Conservation (phyloP, 53 echinoderm and acorn worm species). For the Crossaster papposus region DNA sequence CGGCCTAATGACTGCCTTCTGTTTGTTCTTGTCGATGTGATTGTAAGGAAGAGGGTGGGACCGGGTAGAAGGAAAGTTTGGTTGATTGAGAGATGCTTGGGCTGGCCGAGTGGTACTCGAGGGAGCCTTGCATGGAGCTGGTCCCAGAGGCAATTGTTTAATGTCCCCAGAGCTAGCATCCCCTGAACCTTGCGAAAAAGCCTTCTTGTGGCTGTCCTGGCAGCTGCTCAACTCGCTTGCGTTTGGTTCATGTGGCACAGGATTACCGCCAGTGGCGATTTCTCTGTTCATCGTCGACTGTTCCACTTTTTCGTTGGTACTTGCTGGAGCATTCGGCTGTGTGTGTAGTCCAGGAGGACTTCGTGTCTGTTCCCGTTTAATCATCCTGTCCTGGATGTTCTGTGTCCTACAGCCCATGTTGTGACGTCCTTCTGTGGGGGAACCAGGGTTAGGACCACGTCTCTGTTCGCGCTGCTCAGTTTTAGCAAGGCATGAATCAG, state of each 20-base stretch:
- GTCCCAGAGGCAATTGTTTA: neutral
- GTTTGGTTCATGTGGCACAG: neutral
- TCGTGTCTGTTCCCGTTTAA: constrained; percentile 5
- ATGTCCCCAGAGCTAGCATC: neutral
- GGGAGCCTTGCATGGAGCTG: neutral
- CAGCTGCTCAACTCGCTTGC: neutral
- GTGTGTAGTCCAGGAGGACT: constrained; percentile 6
- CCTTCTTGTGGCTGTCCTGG: neutral
- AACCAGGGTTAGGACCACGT: neutral
- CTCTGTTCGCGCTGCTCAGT: neutral
- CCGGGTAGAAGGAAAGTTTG: neutral
- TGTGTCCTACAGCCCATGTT: neutral
- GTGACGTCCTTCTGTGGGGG: neutral
- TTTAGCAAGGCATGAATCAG: neutral
- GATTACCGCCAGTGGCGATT: neutral
- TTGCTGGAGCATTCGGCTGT: neutral
- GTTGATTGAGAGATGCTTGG: neutral
- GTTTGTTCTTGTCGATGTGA: constrained; percentile 20
- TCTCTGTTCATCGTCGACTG: too few species aligned
- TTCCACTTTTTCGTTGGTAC: neutral
- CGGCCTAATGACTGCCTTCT: constrained; percentile 46
- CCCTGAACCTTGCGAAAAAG: neutral
- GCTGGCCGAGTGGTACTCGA: constrained; percentile 3
- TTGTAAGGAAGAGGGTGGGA: neutral
- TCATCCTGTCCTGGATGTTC: neutral